Conservation (phyloP, 2,797 vertebrate genomes). For the Vireo griseus region DNA sequence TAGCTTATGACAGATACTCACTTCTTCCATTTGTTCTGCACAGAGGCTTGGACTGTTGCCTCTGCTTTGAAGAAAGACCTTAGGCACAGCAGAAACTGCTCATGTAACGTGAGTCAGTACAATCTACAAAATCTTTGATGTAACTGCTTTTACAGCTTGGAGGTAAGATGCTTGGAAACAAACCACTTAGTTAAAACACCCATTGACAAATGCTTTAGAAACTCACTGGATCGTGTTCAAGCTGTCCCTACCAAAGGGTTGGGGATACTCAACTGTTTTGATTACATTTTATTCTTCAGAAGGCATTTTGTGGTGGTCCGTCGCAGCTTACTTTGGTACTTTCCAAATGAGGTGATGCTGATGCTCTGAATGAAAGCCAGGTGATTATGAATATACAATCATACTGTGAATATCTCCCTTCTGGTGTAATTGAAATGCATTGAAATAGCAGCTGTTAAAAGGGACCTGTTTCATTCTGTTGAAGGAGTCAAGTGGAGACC, state of each 20-base stretch:
- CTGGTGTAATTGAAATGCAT: neutral
- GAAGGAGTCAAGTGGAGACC: neutral
- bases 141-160: neutral
- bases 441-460: neutral
- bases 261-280: neutral
- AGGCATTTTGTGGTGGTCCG: neutral
- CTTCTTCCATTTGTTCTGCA: neutral
- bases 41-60: neutral
- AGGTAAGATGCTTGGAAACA: neutral
- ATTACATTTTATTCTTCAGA: neutral
- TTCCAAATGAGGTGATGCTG: neutral
- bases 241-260: neutral
- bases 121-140: neutral
- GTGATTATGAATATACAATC: neutral
- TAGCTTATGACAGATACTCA: neutral
- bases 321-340: neutral
- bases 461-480: neutral
- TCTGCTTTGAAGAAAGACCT: neutral
- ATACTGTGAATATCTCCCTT: neutral
- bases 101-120: neutral
- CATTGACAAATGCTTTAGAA: neutral
- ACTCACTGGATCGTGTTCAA: conserved; percentile 26
- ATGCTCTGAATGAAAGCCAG: neutral
- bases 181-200: neutral
- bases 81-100: neutral